Percentiles rank a stretch among this genome's conserved stretches.
Evolutionary conservation across 2,113 vertebrate species (phyloP).

Genomic region (Chunga burmeisteri): DNA sequence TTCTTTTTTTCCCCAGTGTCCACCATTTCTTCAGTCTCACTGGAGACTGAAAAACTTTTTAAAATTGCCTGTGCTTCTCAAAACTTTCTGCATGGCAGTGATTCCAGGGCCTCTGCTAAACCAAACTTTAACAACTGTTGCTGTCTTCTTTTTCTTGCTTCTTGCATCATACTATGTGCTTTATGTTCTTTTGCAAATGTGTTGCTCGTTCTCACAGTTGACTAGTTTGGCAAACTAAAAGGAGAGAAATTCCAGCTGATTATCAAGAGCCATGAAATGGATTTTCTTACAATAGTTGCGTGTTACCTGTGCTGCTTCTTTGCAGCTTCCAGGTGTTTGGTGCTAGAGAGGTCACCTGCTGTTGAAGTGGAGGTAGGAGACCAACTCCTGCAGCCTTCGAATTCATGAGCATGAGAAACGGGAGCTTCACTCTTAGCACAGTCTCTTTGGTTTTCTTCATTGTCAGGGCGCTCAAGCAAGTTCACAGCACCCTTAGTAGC

Average conservation of each 20-base stretch:
- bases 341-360: background rate
- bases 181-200: accelerated
- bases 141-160: background rate
- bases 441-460: background rate
- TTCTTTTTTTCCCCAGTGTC: background rate
- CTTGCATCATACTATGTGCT: background rate
- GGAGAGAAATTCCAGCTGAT: background rate
- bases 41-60: background rate
- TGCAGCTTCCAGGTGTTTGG: background rate
- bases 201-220: background rate
- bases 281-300: background rate
- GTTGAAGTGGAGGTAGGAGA: background rate
- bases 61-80: background rate
- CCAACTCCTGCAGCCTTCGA: background rate
- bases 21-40: background rate
- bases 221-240: background rate
- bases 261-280: background rate
- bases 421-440: background rate
- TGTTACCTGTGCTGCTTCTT: background rate
- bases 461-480: background rate
- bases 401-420: background rate
- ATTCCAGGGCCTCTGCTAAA: background rate
- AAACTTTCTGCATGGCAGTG: background rate
- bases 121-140: background rate
- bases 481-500: background rate